A percentile compares a stretch with the other conserved stretches of the same genome.
phyloP scores from a whole-genome alignment of 2,888 invertebrate genomes.

The Idaea dimidiata region DNA sequence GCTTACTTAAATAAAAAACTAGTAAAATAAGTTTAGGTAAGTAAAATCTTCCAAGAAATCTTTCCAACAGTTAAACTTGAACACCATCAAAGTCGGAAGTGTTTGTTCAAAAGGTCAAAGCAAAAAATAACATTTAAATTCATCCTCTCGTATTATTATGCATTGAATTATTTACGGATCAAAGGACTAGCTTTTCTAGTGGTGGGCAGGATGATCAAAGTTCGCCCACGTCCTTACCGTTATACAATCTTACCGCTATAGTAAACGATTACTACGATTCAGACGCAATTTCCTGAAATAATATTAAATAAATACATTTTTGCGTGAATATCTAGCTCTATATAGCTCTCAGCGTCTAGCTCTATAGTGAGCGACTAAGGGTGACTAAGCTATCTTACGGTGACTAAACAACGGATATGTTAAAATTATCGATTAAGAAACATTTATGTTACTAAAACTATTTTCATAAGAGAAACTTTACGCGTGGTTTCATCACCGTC shows the following conservation, averaged over 20 bases:
- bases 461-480: too few relatives aligned
- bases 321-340: too few relatives aligned
- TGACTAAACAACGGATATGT: too few relatives aligned
- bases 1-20: too few relatives aligned
- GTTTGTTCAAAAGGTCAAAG: neutral
- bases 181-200: neutral
- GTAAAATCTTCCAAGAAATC: too few relatives aligned
- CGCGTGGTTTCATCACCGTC: too few relatives aligned
- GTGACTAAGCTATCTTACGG: too few relatives aligned
- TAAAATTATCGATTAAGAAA: too few relatives aligned
- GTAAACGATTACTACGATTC: neutral
- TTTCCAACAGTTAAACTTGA: neutral
- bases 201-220: neutral
- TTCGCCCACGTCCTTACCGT: neutral
- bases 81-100: neutral
- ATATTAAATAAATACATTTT: neutral
- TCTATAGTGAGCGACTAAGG: too few relatives aligned
- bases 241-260: neutral
- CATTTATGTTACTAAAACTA: too few relatives aligned
- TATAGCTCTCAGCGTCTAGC: too few relatives aligned
- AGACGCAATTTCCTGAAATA: neutral
- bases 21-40: too few relatives aligned
- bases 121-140: neutral
- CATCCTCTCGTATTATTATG: neutral
- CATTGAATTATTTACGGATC: constrained; percentile 1